Evolutionary conservation across 2,888 invertebrate species (phyloP), one percentile per base, ranked within the genome.

Genomic region (Tetrapedia diversipes): DNA sequence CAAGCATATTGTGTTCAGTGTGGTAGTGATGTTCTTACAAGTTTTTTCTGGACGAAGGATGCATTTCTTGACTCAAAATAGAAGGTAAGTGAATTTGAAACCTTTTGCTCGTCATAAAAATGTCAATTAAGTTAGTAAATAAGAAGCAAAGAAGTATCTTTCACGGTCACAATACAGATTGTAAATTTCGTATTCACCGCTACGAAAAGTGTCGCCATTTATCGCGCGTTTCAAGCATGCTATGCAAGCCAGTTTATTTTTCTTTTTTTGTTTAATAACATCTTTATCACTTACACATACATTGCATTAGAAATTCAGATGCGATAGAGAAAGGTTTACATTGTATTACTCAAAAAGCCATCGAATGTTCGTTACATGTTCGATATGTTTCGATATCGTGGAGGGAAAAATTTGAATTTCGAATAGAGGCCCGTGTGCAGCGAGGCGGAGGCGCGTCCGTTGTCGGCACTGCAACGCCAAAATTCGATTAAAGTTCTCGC

Each of bases 401-500:
- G 32, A 10, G 57, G 64, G 51, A 39, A 51, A 51, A 45, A 54
- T 65, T 75, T 34, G 45, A 75, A 60, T 54, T 66, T 49, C 11
- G 24, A 60, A 59, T 34, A 24, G 14, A 41, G 53, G 39, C 16
- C 29, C 27, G 49, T 27, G 56, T 74, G 27, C 76, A 66, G n/a
- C 54, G 68, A 60, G 66, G 80, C 79, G 77, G 22, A 27, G 45
- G 59, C 57, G 43, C 37, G 59, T 45, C 56, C 87, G 87, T 88
- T 87, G 87, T 86, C 85, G 86, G 71, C 84, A 82, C 86, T 85
- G 84, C 82, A 83, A 87, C 71, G 60, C 67, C 77, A 81, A 88
- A 89, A 89, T 89, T 89, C 89, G 88, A 89, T 89, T 89, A 89
- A 89, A 87, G 84, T 88, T 82, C 80, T 86, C 84, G 89, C 89